Evolutionary conservation across 2,113 vertebrate species (phyloP), one percentile per base, ranked within the genome.

Genomic region (Antennarius striatus): DNA sequence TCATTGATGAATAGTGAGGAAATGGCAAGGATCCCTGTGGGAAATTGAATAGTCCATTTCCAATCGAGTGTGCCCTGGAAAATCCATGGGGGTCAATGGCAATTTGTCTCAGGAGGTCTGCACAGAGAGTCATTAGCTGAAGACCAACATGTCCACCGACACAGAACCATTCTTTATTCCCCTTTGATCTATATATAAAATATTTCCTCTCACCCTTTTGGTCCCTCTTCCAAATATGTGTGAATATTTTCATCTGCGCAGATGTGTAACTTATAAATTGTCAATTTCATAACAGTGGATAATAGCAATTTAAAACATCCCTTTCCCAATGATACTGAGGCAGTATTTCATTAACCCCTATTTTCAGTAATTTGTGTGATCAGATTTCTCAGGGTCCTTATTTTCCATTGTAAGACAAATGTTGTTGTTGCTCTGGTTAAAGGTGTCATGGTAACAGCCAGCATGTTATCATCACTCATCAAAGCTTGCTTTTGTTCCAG

Each of bases 1-100:
- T 79, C 74, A 84, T 43, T 82, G 84, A 87, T 81, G 79, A 84
- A 88, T 75, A 53, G 79, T 48, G 40, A 64, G 84, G 71, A 87
- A 90, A 88, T 85, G 80, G 79, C 80, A 81, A 56, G 62, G 68
- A 80, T 86, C 83, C 90, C 73, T 74, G 77, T 84, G 87, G 86
- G 81, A 89, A 89, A 89, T 88, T 86, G 88, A 92, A 91, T 88
- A 84, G 88, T 86, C 88, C 84, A 84, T 89, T 90, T 91, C 86
- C 83, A 90, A 90, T 88, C 55, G 85, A 86, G 68, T 80, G 76
- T 86, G 84, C 84, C 81, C 87, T 83, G 80, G 79, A 86, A 89
- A 87, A 88, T 89, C 88, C 84, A 89, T 86, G 80, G 75, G 66
- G 89, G 89, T 90, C 88, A 88, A 73, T 78, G 77, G 77, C 85